phyloP scores from a whole-genome alignment of 2,113 vertebrate species.

The Muntiacus muntjak region DNA sequence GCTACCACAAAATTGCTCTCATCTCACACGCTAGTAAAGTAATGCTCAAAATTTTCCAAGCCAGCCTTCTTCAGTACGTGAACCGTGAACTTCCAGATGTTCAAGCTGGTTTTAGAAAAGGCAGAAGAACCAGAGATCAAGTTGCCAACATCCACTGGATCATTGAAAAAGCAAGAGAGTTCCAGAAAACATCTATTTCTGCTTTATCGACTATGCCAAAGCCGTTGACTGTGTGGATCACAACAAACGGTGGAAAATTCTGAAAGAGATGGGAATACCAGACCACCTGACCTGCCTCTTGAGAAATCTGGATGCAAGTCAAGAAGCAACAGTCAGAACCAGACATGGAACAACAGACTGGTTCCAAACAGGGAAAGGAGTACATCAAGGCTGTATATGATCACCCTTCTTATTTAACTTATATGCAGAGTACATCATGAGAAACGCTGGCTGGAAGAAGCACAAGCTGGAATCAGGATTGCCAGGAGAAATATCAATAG shows the following conservation, averaged over 20 bases:
- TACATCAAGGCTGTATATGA: background rate
- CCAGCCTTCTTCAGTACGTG: too few relatives aligned
- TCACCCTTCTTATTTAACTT: background rate
- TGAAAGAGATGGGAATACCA: background rate
- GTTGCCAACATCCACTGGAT: too few relatives aligned
- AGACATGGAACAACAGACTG: background rate
- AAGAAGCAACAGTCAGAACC: background rate
- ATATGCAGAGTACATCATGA: background rate
- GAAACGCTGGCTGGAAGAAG: background rate
- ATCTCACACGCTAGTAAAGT: background rate
- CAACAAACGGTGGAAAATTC: background rate
- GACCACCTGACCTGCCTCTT: background rate
- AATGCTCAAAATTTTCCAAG: too few relatives aligned
- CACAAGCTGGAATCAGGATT: background rate
- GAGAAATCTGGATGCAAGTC: background rate
- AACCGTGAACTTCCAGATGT: rapidly evolving
- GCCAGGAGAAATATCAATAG: background rate
- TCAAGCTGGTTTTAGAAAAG: too few relatives aligned
- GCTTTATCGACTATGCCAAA: background rate
- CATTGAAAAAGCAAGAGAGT: background rate
- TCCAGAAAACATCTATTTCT: background rate
- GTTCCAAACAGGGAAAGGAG: background rate
- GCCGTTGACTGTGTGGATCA: background rate
- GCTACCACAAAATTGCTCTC: background rate
- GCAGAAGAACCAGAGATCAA: too few relatives aligned